Percentiles rank a stretch among this genome's conserved stretches.
phyloP scores from a whole-genome alignment of 1,140 invertebrate species.

The Coelopa frigida region DNA sequence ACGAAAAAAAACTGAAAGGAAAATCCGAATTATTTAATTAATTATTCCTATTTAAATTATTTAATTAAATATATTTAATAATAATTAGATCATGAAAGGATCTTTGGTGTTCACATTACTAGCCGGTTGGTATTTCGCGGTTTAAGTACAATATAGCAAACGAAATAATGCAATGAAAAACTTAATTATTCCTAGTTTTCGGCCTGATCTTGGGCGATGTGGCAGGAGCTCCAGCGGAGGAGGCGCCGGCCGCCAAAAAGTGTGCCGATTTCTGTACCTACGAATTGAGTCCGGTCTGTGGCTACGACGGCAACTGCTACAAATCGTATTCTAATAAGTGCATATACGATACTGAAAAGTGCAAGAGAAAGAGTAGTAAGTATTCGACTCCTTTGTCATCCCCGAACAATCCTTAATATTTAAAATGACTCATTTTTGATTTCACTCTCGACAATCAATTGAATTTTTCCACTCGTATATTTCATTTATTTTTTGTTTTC shows the following conservation, averaged over 20 bases:
- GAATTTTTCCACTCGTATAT: not conserved
- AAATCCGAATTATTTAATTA: too few species aligned
- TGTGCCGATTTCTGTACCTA: not conserved
- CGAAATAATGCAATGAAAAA: constrained; percentile 12
- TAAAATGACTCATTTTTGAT: not conserved
- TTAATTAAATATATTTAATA: too few species aligned
- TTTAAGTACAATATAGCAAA: constrained; percentile 9
- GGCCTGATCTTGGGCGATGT: not conserved
- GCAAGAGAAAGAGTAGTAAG: constrained; percentile 9
- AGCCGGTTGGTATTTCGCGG: constrained; percentile 7
- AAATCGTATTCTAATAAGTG: constrained; percentile 9
- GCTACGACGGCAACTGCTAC: constrained; percentile 11
- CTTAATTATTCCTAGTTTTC: constrained; percentile 25
- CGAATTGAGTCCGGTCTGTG: constrained; percentile 6
- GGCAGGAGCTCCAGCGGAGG: not conserved
- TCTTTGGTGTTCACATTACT: constrained; percentile 3
- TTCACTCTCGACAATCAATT: too few species aligned
- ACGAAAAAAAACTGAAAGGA: too few species aligned
- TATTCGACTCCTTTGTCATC: too few species aligned
- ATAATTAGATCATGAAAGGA: too few species aligned
- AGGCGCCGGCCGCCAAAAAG: not conserved
- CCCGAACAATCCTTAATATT: too few species aligned
- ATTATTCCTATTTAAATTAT: too few species aligned
- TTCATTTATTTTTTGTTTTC: not conserved
- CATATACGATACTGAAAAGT: constrained; percentile 2